These are phyloP conservation scores for Melanocharis versteri DNA, from an alignment of 2,113 vertebrate species.

Conservation along the genomic window DNA sequence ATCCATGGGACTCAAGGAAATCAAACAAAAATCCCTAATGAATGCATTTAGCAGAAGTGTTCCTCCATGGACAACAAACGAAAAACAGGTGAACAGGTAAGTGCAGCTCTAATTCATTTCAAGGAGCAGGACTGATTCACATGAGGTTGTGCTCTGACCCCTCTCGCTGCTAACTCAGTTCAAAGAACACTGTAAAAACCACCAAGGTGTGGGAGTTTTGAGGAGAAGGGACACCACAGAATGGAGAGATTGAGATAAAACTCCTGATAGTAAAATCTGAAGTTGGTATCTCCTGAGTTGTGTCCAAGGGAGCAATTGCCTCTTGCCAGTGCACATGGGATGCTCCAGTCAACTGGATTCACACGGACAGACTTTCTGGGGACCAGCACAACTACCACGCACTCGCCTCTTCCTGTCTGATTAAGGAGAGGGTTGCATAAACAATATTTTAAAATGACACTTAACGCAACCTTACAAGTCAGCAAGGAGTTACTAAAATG, in stretches of 20 bases:
- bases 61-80: neutral
- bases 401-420: neutral
- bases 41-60: neutral
- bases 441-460: neutral
- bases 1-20: neutral
- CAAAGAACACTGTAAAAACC: neutral
- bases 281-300: neutral
- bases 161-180: neutral
- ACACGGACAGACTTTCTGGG: accelerated
- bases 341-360: neutral
- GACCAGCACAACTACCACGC: neutral
- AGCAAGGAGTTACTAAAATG: neutral
- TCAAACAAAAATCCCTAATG: neutral
- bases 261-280: neutral
- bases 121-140: neutral
- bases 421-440: neutral
- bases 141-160: neutral
- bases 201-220: neutral
- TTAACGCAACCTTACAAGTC: neutral
- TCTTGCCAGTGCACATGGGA: neutral
- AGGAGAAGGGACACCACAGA: neutral
- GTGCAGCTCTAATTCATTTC: neutral
- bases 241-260: neutral
- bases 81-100: neutral
- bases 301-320: neutral